Percentiles rank a stretch among this genome's conserved stretches.
Conservation (phyloP, 2,113 vertebrate species). For the Crotalus helleri region DNA sequence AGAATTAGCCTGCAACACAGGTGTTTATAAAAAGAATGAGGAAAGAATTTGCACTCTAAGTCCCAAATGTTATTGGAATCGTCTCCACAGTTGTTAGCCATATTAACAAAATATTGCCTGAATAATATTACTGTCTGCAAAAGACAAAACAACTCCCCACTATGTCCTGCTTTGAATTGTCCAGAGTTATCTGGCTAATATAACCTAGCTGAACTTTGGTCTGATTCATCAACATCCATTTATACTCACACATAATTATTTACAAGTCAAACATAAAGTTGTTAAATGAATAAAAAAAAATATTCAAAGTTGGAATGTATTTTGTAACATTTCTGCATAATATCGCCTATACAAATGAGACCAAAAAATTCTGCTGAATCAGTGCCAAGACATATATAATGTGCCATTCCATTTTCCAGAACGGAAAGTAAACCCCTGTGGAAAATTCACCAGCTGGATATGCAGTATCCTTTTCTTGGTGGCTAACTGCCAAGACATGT, state of each 20-base stretch:
- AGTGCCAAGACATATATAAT: background rate
- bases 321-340: background rate
- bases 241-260: background rate
- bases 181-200: background rate
- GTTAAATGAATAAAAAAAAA: background rate
- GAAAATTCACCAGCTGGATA: background rate
- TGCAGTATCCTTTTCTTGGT: background rate
- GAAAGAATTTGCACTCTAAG: background rate
- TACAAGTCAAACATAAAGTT: background rate
- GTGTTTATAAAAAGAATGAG: background rate
- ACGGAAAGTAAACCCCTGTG: background rate
- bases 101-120: background rate
- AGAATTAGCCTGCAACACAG: background rate
- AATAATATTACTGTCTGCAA: background rate
- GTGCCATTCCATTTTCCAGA: background rate
- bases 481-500: background rate
- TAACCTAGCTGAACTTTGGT: background rate
- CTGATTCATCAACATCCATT: background rate
- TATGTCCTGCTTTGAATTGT: background rate
- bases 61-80: background rate
- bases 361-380: background rate
- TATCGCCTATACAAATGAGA: background rate
- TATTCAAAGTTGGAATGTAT: conserved; percentile 25
- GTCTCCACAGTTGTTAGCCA: background rate
- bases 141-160: background rate